Evolutionary conservation across 2,113 vertebrate species (phyloP).

Genomic region (Athene cunicularia): DNA sequence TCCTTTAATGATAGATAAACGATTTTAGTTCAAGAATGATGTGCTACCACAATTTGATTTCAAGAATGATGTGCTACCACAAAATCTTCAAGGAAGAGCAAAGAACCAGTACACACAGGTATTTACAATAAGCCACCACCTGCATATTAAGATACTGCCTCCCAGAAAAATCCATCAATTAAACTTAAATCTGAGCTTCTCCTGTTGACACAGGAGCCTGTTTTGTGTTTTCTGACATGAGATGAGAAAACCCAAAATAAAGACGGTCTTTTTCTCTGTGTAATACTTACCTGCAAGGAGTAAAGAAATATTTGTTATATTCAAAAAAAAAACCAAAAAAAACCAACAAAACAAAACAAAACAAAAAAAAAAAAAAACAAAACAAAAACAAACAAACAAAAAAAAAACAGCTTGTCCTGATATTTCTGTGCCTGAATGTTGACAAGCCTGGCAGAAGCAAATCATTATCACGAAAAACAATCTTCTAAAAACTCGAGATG

Average conservation of each 20-base stretch:
- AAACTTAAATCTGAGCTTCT: not conserved
- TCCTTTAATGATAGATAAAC: not conserved
- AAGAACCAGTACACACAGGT: not conserved
- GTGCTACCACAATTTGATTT: not conserved
- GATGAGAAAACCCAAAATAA: not conserved
- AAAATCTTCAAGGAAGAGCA: not conserved
- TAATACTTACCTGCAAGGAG: not conserved
- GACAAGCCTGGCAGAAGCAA: not conserved
- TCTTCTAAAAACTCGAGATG: not conserved
- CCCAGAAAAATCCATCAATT: not conserved
- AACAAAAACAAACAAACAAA: no score
- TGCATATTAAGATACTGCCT: not conserved
- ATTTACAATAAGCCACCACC: not conserved
- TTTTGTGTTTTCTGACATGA: not conserved
- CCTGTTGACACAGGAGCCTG: not conserved
- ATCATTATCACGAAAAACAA: not conserved
- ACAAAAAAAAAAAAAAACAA: no score
- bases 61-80: not conserved
- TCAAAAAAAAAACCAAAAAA: not conserved
- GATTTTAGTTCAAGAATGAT: not conserved
- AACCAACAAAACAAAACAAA: no score
- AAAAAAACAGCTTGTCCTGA: not conserved
- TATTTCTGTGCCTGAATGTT: not conserved
- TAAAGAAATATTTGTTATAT: not conserved
- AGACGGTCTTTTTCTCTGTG: not conserved